Conservation (phyloP, 1,140 invertebrate genomes). For the Camponotus vicinus region DNA sequence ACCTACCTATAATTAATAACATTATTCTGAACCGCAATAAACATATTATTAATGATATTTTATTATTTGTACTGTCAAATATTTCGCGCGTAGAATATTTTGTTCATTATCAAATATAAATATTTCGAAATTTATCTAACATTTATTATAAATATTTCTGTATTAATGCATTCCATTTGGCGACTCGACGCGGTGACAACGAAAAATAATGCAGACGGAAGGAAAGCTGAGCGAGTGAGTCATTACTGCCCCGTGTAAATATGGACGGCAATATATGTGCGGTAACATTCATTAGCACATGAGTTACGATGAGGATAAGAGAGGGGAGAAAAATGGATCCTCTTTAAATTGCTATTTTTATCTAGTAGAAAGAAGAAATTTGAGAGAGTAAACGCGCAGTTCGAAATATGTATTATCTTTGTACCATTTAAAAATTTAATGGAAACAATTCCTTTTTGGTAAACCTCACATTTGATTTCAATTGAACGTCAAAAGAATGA, state of each 20-base stretch:
- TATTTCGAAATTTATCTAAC: not conserved
- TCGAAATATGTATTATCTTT: not conserved
- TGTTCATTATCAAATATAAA: constrained; percentile 27
- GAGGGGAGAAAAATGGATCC: not conserved
- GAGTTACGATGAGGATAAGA: constrained; percentile 24
- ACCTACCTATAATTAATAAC: not conserved
- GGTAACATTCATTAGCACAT: constrained; percentile 53
- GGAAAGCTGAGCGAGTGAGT: constrained; percentile 45
- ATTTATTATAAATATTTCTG: constrained; percentile 37
- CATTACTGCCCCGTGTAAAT: constrained; percentile 57
- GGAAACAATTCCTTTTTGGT: not conserved
- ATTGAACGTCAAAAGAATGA: not conserved
- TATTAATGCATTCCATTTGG: constrained; percentile 44
- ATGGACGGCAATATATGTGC: constrained; percentile 45
- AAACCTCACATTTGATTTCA: not conserved
- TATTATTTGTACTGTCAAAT: constrained; percentile 23
- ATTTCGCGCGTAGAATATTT: constrained; percentile 34
- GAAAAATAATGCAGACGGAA: constrained; percentile 53
- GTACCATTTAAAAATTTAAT: not conserved
- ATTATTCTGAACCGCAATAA: constrained; percentile 2
- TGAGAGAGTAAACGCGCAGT: not conserved
- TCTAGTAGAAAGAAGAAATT: constrained; percentile 19
- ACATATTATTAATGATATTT: not conserved
- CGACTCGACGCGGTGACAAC: constrained; percentile 30
- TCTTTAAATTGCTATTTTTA: constrained; percentile 54